These are phyloP conservation scores for Cremastinae sp. DNA, from an alignment of 2,888 invertebrate species.

Conservation along the genomic window DNA sequence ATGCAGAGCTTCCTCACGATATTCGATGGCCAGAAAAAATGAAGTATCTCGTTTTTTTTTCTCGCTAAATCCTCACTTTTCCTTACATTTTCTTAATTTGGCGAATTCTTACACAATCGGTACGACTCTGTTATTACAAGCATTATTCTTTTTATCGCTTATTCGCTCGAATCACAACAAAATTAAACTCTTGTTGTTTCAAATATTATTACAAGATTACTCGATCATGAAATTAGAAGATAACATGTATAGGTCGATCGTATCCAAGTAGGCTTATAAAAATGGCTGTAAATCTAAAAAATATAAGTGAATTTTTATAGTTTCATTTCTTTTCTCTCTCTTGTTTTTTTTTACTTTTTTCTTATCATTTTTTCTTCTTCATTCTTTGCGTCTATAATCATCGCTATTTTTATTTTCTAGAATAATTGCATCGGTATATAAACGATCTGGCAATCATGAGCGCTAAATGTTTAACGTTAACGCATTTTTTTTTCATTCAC, in stretches of 20 bases:
- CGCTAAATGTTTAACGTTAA: conserved; percentile 53
- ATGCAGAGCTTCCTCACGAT: conserved; percentile 58
- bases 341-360: conserved; percentile 63
- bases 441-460: conserved; percentile 59
- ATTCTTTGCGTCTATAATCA: conserved; percentile 50
- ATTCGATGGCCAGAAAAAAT: conserved; percentile 54
- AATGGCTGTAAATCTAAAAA: conserved; percentile 79
- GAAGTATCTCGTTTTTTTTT: conserved; percentile 18
- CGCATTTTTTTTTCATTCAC: conserved; percentile 35
- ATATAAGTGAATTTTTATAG: conserved; percentile 76
- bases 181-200: conserved; percentile 29
- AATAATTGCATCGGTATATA: conserved; percentile 42
- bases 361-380: conserved; percentile 51
- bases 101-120: conserved; percentile 35
- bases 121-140: conserved; percentile 21
- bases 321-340: conserved; percentile 16
- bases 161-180: conserved; percentile 17
- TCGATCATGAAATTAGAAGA: conserved; percentile 63
- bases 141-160: conserved; percentile 22
- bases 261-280: conserved; percentile 78
- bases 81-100: conserved; percentile 33
- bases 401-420: conserved; percentile 40
- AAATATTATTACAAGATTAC: conserved; percentile 21
- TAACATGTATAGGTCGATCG: conserved; percentile 74
- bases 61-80: conserved; percentile 6